Base-by-base conservation (phyloP, 2,113 vertebrate genomes). In the Rhabdomys dilectus region DNA sequence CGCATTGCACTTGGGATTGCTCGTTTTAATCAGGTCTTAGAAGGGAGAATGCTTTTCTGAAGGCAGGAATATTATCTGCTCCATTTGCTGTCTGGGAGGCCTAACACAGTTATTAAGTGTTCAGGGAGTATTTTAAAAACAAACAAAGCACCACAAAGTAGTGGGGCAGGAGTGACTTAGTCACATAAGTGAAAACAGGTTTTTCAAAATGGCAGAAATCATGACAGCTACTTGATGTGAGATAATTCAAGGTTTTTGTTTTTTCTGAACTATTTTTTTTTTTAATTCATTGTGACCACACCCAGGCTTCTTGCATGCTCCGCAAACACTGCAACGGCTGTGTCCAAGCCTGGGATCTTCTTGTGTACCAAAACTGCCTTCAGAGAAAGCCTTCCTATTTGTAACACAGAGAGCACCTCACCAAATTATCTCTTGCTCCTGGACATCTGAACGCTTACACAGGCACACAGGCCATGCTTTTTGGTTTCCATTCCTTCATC, bases 171-270 rank as follows among this genome's bases (percentile, higher is more conserved):
- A 53, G 1, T n/a, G 0, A 72, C 3, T 91, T 53, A 90, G 42
- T 60, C 66, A 68, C 53, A 39, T 62, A 93, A 72, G 6, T 60
- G 39, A 94, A 76, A 92, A 17, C 51, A 3, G 56, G 6, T 16
- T 84, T 91, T 91, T 66, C 31, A 86, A 94, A 88, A 45, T 62
- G 60, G 51, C 60, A 94, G n/a, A 94, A 42, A 56, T 86, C 21
- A 62, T 42, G 17, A 39, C 12, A 77, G 36, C 1, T 10, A 19
- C 21, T 29, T n/a, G 34, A 12, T 60, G 45, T 31, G 60, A 91
- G 31, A 34, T 85, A 26, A 86, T 80, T 90, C 68, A 60, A 72
- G 56, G 16, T 22, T 31, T 56, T 51, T 24, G 24, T 68, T 21
- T 60, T 36, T 77, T 36, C 29, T 73, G n/a, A 53, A 72, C 6